Evolutionary conservation across 2,888 invertebrate genomes (phyloP).

Genomic region (Temnothorax unifasciatus): DNA sequence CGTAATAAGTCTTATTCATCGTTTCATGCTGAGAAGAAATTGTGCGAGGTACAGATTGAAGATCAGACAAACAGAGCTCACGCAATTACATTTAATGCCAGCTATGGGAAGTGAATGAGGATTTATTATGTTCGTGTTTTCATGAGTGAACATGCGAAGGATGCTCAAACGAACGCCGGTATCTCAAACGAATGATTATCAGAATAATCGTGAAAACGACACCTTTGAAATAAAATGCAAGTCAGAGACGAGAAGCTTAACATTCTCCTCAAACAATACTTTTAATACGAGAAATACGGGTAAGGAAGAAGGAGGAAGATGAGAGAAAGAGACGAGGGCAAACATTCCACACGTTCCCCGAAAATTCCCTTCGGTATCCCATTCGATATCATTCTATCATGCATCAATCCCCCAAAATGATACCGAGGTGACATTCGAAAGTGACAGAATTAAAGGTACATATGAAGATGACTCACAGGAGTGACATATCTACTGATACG

Average conservation of each 20-base stretch:
- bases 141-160: constrained; percentile 1
- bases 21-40: constrained; percentile 39
- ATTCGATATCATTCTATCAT: constrained; percentile 33
- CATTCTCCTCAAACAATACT: constrained; percentile 35
- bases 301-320: not conserved
- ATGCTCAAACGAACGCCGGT: not conserved
- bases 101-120: not conserved
- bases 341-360: constrained; percentile 32
- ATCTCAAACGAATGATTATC: not conserved
- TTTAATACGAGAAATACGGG: constrained; percentile 13
- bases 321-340: constrained; percentile 30
- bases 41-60: constrained; percentile 9
- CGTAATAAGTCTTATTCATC: constrained; percentile 22
- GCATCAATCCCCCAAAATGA: constrained; percentile 36
- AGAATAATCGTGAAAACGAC: not conserved
- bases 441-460: constrained; percentile 47
- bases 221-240: constrained; percentile 30
- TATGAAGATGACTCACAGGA: constrained; percentile 85
- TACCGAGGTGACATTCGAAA: constrained; percentile 30
- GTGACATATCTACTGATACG: constrained; percentile 87
- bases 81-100: constrained; percentile 30
- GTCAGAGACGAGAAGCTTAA: constrained; percentile 20
- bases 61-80: constrained; percentile 19
- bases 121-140: not conserved
- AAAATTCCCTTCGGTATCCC: not conserved